Evolutionary conservation across 1,140 invertebrate species (phyloP).

Genomic region (Planococcus citri): DNA sequence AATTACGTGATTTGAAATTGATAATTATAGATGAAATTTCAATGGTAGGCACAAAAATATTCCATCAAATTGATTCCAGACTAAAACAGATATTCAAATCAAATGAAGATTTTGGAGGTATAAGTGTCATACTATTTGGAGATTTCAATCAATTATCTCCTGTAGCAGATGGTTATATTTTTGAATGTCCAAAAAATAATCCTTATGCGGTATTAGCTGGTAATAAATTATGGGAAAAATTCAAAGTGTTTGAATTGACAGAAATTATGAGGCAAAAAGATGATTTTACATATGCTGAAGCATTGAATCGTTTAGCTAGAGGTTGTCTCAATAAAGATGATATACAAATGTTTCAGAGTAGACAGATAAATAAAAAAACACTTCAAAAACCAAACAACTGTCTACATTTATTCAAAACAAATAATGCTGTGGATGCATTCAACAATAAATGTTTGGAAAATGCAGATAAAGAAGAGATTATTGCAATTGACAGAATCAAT

Average conservation of each 20-base stretch:
- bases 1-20: conserved; percentile 21
- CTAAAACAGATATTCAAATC: conserved; percentile 21
- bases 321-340: conserved; percentile 15
- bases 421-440: too few relatives aligned
- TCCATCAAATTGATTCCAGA: conserved; percentile 22
- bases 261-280: conserved; percentile 26
- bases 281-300: conserved; percentile 22
- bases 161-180: conserved; percentile 23
- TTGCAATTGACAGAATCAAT: too few relatives aligned
- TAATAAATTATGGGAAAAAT: conserved; percentile 22
- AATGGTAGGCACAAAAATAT: conserved; percentile 19
- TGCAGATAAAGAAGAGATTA: too few relatives aligned
- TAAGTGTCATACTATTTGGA: conserved; percentile 21
- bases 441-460: too few relatives aligned
- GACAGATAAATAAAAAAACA: too few relatives aligned
- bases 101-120: conserved; percentile 22
- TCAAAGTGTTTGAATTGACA: conserved; percentile 21
- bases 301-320: conserved; percentile 23
- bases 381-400: too few relatives aligned
- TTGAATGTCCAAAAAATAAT: background rate
- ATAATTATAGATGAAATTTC: conserved; percentile 26
- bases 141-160: conserved; percentile 27
- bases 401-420: too few relatives aligned
- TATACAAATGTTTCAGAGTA: background rate
- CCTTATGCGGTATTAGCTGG: conserved; percentile 12